Percentiles rank a stretch among this genome's conserved stretches.
Evolutionary conservation across 2,113 vertebrate genomes (phyloP).

Genomic region (Coryphaenoides rupestris): DNA sequence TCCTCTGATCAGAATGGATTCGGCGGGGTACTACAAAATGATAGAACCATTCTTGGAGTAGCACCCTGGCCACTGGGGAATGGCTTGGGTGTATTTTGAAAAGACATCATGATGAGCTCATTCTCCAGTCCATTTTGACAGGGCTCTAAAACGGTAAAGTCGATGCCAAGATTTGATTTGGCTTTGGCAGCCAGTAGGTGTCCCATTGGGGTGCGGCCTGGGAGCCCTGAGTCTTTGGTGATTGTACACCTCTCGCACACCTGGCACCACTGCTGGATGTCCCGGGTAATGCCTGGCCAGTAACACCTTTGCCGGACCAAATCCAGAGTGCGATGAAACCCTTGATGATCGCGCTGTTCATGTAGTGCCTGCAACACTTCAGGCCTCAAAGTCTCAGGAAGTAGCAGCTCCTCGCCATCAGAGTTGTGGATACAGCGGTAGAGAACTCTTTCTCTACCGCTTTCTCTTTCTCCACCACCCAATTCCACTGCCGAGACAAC

Average conservation of each 20-base stretch:
- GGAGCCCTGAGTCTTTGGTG: neutral
- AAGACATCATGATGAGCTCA: no score
- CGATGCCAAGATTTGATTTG: neutral
- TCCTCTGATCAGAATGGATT: neutral
- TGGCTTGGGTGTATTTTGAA: no score
- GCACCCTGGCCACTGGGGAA: slow-evolving; percentile 1
- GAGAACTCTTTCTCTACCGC: no score
- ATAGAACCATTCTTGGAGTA: neutral
- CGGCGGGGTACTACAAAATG: neutral
- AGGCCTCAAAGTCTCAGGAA: neutral
- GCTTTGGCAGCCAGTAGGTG: neutral
- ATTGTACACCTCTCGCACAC: neutral
- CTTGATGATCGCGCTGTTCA: neutral
- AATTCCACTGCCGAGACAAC: no score
- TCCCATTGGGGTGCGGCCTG: neutral
- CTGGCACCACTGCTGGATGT: neutral
- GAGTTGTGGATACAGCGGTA: no score
- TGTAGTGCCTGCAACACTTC: no score
- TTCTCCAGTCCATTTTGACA: no score
- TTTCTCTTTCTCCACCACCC: no score
- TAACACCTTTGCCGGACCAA: neutral
- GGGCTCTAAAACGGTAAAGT: no score
- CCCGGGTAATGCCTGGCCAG: neutral
- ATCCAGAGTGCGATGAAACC: neutral
- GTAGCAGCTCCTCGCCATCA: neutral